Conservation (phyloP, 2,113 vertebrate genomes). For the Paramormyrops kingsleyae region DNA sequence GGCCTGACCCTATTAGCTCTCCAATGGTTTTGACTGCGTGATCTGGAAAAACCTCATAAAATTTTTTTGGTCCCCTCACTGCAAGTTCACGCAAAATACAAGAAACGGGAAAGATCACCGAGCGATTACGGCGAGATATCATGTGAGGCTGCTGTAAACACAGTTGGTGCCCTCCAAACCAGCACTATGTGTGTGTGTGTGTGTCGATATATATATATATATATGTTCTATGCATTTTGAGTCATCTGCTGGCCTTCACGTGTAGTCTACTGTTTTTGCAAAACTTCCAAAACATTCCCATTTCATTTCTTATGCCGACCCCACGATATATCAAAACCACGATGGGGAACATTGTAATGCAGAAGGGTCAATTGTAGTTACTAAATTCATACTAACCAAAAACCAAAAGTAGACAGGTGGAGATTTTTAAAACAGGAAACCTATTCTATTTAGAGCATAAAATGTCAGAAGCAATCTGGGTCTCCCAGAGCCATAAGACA, state of each 20-base stretch:
- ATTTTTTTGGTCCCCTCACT: background rate
- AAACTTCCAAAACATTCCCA: background rate
- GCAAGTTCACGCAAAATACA: background rate
- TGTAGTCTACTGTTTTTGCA: background rate
- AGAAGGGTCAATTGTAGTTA: background rate
- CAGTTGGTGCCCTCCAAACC: background rate
- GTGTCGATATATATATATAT: background rate
- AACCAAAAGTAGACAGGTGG: conserved; percentile 11
- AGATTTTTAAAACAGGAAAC: background rate
- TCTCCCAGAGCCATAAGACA: background rate
- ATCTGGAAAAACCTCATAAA: background rate
- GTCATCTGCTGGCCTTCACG: too few species aligned
- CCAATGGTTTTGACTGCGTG: too few species aligned
- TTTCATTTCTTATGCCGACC: background rate
- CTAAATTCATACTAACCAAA: background rate
- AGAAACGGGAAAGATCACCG: background rate
- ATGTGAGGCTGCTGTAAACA: background rate
- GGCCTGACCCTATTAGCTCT: too few species aligned
- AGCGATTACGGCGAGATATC: background rate
- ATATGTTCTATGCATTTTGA: background rate
- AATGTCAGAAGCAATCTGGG: conserved; percentile 15
- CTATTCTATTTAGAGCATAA: conserved; percentile 7
- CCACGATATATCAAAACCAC: background rate
- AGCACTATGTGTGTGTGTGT: background rate
- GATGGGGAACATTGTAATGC: background rate